Conservation (phyloP, 2,113 vertebrate genomes). For the Megaleporinus macrocephalus region DNA sequence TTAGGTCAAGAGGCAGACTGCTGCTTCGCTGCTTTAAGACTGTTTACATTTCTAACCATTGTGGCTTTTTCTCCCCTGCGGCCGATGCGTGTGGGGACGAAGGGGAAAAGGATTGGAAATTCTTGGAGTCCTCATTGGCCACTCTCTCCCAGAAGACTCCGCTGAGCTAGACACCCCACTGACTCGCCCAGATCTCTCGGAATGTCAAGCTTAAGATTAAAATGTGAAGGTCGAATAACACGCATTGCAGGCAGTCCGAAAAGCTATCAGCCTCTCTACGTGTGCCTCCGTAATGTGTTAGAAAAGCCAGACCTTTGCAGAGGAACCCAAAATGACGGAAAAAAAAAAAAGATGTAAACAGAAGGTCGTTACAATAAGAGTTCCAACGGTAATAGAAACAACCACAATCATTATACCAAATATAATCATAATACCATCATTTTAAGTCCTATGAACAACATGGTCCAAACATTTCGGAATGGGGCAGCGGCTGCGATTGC, state of each 20-base stretch:
- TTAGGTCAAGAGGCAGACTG: conserved; percentile 13
- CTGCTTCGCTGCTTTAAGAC: neutral
- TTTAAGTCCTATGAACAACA: conserved; percentile 62
- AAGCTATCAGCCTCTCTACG: conserved; percentile 18
- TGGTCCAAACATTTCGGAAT: conserved; percentile 52
- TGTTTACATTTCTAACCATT: conserved; percentile 31
- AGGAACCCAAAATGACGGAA: conserved; percentile 43
- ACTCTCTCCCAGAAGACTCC: conserved; percentile 29
- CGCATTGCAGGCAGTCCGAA: conserved; percentile 16
- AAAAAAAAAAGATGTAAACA: conserved; percentile 54
- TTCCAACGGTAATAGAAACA: conserved; percentile 62
- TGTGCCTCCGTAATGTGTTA: conserved; percentile 46
- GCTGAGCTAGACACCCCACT: conserved; percentile 38
- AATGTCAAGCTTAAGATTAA: conserved; percentile 51
- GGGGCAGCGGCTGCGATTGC: conserved; percentile 36
- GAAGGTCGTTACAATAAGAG: conserved; percentile 59
- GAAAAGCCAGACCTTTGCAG: conserved; percentile 41
- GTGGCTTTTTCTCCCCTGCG: conserved; percentile 21
- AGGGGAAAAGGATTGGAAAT: conserved; percentile 35
- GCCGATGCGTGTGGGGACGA: conserved; percentile 26
- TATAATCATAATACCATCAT: conserved; percentile 59
- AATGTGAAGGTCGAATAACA: conserved; percentile 51
- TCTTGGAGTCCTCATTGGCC: conserved; percentile 42
- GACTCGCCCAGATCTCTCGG: conserved; percentile 50
- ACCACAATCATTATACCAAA: conserved; percentile 59